Conservation (phyloP, 2,797 vertebrate species). For the Pitangus sulphuratus region DNA sequence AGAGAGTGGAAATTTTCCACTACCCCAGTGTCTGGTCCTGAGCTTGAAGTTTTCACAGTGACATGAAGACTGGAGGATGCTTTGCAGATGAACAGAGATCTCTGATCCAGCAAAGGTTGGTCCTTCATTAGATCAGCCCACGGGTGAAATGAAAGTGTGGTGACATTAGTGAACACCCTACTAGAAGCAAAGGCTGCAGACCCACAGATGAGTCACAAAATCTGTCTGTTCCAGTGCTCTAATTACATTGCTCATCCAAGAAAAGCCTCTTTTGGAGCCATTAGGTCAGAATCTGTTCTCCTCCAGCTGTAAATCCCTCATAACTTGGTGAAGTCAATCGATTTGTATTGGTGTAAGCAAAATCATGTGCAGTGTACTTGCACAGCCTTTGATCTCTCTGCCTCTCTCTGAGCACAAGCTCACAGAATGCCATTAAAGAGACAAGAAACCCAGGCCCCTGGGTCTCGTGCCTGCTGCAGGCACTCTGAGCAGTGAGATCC, state of each 20-base stretch:
- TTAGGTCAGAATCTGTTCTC: constrained; percentile 59
- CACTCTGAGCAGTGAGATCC: neutral
- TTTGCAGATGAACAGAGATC: neutral
- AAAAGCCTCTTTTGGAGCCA: constrained; percentile 58
- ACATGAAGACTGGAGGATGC: neutral
- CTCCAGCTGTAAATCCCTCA: constrained; percentile 57
- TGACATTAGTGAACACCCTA: constrained; percentile 46
- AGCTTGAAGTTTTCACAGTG: neutral
- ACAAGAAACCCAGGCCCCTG: neutral
- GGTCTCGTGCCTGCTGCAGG: neutral
- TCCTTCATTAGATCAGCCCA: constrained; percentile 42
- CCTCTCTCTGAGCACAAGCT: neutral
- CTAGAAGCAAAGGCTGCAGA: constrained; percentile 51
- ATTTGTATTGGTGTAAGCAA: constrained; percentile 61
- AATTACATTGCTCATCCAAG: constrained; percentile 65
- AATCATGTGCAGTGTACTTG: neutral
- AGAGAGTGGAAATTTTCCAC: neutral
- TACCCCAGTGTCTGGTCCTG: neutral
- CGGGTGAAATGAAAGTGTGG: constrained; percentile 7
- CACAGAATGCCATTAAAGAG: constrained; percentile 33
- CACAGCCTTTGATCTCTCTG: constrained; percentile 47
- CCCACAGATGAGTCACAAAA: constrained; percentile 60
- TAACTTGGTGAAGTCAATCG: constrained; percentile 54
- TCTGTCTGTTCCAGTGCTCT: constrained; percentile 59
- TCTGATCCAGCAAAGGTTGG: neutral